A percentile compares a stretch with the other conserved stretches of the same genome.
These are phyloP conservation scores for Rhodeus uyekii DNA, from an alignment of 2,797 vertebrate genomes.

Conservation along the genomic window DNA sequence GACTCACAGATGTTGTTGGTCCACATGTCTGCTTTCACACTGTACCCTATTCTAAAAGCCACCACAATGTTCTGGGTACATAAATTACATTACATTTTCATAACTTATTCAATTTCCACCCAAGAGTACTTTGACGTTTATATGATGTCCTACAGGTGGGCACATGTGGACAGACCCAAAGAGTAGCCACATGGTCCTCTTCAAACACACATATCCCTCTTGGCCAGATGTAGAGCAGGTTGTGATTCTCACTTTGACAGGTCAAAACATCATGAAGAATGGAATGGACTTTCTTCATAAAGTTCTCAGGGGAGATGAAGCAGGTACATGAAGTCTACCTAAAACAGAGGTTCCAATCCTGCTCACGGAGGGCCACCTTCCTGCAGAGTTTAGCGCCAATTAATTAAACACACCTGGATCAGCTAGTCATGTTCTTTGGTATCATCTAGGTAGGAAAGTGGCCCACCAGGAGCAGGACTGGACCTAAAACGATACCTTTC, in stretches of 20 bases:
- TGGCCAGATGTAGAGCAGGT: conserved; percentile 71
- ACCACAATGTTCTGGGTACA: conserved; percentile 67
- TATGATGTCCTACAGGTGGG: conserved; percentile 63
- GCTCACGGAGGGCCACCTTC: background rate
- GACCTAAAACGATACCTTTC: background rate
- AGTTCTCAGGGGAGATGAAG: conserved; percentile 60
- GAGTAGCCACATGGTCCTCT: conserved; percentile 62
- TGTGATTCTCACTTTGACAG: conserved; percentile 70
- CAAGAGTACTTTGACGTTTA: background rate
- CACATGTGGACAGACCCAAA: conserved; percentile 70
- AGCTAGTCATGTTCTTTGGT: background rate
- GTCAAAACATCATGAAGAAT: conserved; percentile 62
- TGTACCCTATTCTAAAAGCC: conserved; percentile 60
- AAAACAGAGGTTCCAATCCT: background rate
- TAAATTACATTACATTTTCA: background rate
- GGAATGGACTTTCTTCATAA: conserved; percentile 69
- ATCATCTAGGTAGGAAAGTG: background rate
- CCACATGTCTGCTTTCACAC: conserved; percentile 65
- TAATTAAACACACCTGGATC: background rate
- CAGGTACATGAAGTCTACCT: conserved; percentile 53
- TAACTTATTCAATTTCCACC: background rate
- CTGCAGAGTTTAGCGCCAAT: background rate
- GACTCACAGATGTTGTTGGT: conserved; percentile 10
- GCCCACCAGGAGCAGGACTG: background rate
- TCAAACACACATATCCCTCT: conserved; percentile 48